A percentile compares a stretch with the other conserved stretches of the same genome.
phyloP scores from a whole-genome alignment of 2,797 vertebrate species.

The Agapornis canus region DNA sequence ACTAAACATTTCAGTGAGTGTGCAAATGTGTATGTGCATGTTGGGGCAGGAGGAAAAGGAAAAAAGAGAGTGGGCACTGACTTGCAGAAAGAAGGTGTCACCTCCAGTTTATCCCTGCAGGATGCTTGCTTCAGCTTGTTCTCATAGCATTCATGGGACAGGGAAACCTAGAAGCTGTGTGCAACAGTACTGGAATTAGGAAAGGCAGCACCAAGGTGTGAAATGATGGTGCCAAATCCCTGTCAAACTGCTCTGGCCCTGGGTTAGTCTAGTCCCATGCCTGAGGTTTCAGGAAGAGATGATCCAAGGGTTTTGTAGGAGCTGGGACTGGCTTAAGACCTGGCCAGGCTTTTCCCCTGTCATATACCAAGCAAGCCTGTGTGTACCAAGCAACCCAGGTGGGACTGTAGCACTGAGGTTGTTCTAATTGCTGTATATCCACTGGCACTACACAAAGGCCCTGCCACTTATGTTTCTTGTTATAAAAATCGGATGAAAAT shows the following conservation, averaged over 20 bases:
- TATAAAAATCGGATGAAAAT: neutral
- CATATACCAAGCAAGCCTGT: neutral
- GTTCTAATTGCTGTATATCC: neutral
- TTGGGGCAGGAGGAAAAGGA: neutral
- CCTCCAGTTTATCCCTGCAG: neutral
- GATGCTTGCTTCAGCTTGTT: neutral
- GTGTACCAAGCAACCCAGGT: neutral
- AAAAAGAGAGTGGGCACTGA: neutral
- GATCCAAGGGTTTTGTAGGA: neutral
- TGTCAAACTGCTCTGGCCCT: neutral
- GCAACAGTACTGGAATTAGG: neutral
- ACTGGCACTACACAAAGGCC: neutral
- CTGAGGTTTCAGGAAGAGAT: neutral
- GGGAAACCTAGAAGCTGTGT: neutral
- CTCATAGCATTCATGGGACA: neutral
- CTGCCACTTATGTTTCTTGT: neutral
- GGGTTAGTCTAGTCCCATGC: neutral
- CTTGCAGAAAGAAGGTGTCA: neutral
- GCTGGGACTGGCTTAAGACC: neutral
- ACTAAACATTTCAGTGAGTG: accelerated
- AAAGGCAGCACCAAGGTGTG: neutral
- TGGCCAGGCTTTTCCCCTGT: neutral
- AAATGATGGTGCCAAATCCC: neutral
- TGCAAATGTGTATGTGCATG: accelerated
- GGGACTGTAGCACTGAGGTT: neutral